phyloP scores from a whole-genome alignment of 2,888 invertebrate genomes.

The Orthosia gothica region DNA sequence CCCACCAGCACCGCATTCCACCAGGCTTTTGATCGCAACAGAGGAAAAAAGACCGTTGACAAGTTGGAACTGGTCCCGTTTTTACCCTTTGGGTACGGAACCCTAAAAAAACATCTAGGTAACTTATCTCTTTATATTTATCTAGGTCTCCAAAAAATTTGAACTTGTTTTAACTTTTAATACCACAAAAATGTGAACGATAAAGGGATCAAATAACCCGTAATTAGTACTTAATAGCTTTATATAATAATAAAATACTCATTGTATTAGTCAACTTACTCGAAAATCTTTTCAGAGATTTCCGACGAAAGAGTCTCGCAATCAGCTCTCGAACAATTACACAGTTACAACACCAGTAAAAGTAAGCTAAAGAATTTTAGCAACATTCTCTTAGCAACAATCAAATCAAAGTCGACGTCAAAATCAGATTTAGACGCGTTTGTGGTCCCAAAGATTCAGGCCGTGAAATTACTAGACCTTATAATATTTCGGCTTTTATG shows the following conservation, averaged over 20 bases:
- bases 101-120: too few species aligned
- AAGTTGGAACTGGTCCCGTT: too few species aligned
- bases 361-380: background rate
- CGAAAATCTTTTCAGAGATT: background rate
- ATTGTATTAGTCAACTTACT: background rate
- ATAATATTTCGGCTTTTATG: background rate
- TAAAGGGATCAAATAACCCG: background rate
- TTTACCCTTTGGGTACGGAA: too few species aligned
- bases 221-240: background rate
- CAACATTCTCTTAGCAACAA: background rate
- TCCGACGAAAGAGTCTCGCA: background rate
- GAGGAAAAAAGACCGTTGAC: too few species aligned
- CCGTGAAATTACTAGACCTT: background rate
- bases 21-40: too few species aligned
- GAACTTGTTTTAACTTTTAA: background rate
- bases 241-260: background rate
- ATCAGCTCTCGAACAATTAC: background rate
- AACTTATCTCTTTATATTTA: background rate
- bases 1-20: too few species aligned
- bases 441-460: background rate
- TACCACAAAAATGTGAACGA: background rate
- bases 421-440: background rate
- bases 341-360: background rate
- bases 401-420: background rate
- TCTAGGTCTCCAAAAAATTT: background rate